A percentile compares a stretch with the other conserved stretches of the same genome.
Conservation (phyloP, 1,140 invertebrate genomes). For the Ruditapes philippinarum region DNA sequence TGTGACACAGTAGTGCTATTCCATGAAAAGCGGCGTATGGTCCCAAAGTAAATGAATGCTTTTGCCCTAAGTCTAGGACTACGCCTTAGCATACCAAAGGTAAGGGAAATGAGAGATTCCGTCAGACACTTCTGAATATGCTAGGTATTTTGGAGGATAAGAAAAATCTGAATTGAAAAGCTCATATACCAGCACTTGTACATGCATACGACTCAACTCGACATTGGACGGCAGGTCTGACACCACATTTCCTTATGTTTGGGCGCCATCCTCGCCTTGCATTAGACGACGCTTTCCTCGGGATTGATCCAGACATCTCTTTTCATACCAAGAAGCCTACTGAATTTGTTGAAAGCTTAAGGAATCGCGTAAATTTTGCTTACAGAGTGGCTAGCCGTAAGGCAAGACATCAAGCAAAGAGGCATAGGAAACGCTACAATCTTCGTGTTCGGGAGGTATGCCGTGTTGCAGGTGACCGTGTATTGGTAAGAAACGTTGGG, state of each 20-base stretch:
- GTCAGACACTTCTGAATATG: slow-evolving; percentile 61
- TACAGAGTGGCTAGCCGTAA: slow-evolving; percentile 25
- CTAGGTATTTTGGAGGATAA: slow-evolving; percentile 72
- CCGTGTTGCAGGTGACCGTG: slow-evolving; percentile 32
- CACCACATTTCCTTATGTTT: slow-evolving; percentile 63
- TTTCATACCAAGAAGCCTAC: background rate
- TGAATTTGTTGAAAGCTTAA: slow-evolving; percentile 12
- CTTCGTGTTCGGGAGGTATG: slow-evolving; percentile 10
- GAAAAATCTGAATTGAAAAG: slow-evolving; percentile 64
- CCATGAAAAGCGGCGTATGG: no score
- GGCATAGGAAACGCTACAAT: slow-evolving; percentile 45
- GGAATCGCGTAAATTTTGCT: slow-evolving; percentile 4
- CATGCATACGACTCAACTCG: slow-evolving; percentile 63
- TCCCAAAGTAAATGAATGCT: no score
- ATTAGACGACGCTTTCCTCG: background rate
- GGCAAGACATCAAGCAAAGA: background rate
- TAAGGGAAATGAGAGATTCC: slow-evolving; percentile 69
- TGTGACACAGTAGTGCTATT: no score
- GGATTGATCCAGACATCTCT: background rate
- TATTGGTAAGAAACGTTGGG: slow-evolving; percentile 53
- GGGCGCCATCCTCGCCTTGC: slow-evolving; percentile 52
- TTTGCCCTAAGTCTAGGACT: slow-evolving; percentile 65
- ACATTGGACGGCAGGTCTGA: slow-evolving; percentile 49
- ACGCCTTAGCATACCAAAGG: slow-evolving; percentile 72
- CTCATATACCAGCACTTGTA: slow-evolving; percentile 48